Conservation (phyloP, 2,797 vertebrate species). For the Phalanger gymnotis region DNA sequence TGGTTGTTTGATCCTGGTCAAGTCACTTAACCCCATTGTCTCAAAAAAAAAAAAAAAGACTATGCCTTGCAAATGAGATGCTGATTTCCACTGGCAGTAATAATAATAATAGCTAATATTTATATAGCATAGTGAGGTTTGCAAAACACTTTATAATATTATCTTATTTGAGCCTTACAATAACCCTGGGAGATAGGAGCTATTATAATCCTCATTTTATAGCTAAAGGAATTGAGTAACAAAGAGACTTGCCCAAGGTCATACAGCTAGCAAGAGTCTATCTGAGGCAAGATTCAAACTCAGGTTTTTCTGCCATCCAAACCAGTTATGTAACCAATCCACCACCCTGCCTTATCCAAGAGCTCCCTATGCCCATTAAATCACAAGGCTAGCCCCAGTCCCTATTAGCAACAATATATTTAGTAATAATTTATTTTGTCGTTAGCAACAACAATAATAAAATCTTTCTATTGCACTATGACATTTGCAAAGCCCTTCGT, state of each 20-base stretch:
- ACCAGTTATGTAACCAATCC: not conserved
- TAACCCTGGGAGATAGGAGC: not conserved
- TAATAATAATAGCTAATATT: not conserved
- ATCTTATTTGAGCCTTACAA: not conserved
- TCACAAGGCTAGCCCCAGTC: not conserved
- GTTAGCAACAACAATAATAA: not conserved
- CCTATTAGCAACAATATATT: not conserved
- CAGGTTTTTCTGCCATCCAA: not conserved
- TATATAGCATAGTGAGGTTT: not conserved
- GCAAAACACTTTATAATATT: not conserved
- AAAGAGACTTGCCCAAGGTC: not conserved
- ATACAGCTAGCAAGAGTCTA: not conserved
- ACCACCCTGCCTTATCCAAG: not conserved
- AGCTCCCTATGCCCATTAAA: not conserved
- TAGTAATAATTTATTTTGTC: not conserved
- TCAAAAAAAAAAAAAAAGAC: not conserved
- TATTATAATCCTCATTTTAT: not conserved
- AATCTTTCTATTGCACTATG: not conserved
- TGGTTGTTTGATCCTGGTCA: not conserved
- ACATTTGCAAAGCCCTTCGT: not conserved
- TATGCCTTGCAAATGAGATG: not conserved
- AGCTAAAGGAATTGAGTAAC: not conserved
- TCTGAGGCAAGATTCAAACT: not conserved
- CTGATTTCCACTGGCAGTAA: not conserved
- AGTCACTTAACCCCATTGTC: not conserved